Conservation (phyloP, 2,797 vertebrate genomes). For the Nannoperca obscura region DNA sequence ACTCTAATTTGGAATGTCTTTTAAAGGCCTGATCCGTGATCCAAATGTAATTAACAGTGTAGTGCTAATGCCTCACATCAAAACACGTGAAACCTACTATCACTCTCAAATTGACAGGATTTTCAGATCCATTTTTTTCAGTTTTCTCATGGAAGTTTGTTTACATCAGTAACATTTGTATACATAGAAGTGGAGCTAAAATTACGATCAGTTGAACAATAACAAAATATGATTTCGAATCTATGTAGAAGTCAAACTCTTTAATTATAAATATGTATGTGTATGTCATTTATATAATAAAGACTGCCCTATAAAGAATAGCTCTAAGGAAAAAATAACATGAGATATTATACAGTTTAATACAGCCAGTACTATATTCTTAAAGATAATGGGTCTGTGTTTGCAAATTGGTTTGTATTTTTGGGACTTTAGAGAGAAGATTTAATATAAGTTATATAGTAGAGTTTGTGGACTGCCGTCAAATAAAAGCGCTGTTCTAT, state of each 20-base stretch:
- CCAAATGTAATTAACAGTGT: slow-evolving; percentile 3
- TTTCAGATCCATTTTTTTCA: not conserved
- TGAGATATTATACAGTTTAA: not conserved
- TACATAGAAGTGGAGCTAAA: not conserved
- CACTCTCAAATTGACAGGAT: not conserved
- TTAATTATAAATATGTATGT: not conserved
- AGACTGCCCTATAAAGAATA: not conserved
- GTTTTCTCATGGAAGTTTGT: not conserved
- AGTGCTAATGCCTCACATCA: not conserved
- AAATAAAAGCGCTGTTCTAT: not conserved
- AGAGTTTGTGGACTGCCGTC: not conserved
- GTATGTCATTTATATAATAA: not conserved
- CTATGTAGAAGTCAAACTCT: not conserved
- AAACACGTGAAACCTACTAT: not conserved
- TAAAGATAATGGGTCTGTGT: not conserved
- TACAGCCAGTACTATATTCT: not conserved
- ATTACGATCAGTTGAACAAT: not conserved
- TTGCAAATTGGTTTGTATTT: not conserved
- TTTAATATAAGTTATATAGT: not conserved
- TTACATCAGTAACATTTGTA: not conserved
- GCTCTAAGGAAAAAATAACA: not conserved
- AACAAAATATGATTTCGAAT: not conserved
- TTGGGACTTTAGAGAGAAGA: not conserved
- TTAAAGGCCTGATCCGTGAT: slow-evolving; percentile 18
- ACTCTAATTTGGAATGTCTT: slow-evolving; percentile 21